These are phyloP conservation scores for Autographa gamma DNA, from an alignment of 2,888 invertebrate genomes.

Conservation along the genomic window DNA sequence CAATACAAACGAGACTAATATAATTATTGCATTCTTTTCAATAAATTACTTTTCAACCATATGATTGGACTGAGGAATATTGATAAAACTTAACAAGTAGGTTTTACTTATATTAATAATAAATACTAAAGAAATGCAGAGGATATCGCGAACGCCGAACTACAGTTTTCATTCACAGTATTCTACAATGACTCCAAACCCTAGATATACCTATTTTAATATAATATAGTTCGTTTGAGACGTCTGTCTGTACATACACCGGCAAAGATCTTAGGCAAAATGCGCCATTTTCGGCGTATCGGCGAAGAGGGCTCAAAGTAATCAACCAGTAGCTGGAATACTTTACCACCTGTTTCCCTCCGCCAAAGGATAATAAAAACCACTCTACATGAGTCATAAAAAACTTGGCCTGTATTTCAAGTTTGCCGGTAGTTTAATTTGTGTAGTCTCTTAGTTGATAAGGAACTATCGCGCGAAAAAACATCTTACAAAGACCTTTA, in stretches of 20 bases:
- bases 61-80: constrained; percentile 51
- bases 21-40: constrained; percentile 57
- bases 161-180: constrained; percentile 18
- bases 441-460: background rate
- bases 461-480: background rate
- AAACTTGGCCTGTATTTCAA: background rate
- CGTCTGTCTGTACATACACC: background rate
- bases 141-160: constrained; percentile 35
- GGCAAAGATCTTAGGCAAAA: constrained; percentile 1
- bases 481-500: background rate
- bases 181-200: constrained; percentile 26
- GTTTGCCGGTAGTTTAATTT: background rate
- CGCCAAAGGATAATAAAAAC: background rate
- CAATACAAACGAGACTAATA: constrained; percentile 58
- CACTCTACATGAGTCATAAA: background rate
- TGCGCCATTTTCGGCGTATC: background rate
- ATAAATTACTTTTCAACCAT: constrained; percentile 47
- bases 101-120: constrained; percentile 58
- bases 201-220: constrained; percentile 6
- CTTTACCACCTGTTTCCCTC: background rate
- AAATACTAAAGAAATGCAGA: constrained; percentile 57
- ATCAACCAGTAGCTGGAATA: background rate
- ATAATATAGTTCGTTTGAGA: background rate
- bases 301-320: background rate
- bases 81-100: constrained; percentile 70